A percentile compares a stretch with the other conserved stretches of the same genome.
Conservation (phyloP, 92 coral and sea anemone genomes). For the Siderastrea siderea region DNA sequence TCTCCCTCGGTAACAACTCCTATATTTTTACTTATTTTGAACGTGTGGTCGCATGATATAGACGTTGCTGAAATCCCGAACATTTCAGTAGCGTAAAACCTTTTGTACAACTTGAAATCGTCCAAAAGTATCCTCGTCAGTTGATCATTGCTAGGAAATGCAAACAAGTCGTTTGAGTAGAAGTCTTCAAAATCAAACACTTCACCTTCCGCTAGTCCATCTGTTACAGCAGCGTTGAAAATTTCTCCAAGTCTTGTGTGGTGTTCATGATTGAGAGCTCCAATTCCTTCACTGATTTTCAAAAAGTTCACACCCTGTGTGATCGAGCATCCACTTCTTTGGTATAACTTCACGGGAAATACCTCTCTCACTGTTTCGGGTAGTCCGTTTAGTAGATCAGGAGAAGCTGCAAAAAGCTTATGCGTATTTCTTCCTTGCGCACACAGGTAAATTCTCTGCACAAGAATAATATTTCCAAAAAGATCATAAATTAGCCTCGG, state of each 20-base stretch:
- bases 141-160: constrained; percentile 38
- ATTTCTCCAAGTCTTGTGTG: constrained; percentile 26
- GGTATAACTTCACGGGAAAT: constrained; percentile 30
- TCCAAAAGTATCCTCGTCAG: constrained; percentile 36
- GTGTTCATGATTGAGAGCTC: constrained; percentile 40
- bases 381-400: constrained; percentile 11
- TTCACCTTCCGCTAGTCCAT: constrained; percentile 18
- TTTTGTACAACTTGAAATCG: constrained; percentile 36
- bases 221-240: neutral
- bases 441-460: constrained; percentile 40
- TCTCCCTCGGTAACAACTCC: constrained; percentile 19
- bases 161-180: constrained; percentile 23
- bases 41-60: constrained; percentile 50
- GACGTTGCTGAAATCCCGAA: neutral
- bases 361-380: constrained; percentile 17
- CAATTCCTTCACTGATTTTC: constrained; percentile 57
- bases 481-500: constrained; percentile 26
- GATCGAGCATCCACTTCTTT: constrained; percentile 31
- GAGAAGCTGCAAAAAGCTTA: constrained; percentile 3
- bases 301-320: constrained; percentile 66
- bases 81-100: neutral
- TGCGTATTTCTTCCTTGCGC: constrained; percentile 7
- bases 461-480: constrained; percentile 41
- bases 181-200: constrained; percentile 11
- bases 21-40: constrained; percentile 33